A percentile compares a stretch with the other conserved stretches of the same genome.
Conservation (phyloP, 2,797 vertebrate species). For the Momotus momota region DNA sequence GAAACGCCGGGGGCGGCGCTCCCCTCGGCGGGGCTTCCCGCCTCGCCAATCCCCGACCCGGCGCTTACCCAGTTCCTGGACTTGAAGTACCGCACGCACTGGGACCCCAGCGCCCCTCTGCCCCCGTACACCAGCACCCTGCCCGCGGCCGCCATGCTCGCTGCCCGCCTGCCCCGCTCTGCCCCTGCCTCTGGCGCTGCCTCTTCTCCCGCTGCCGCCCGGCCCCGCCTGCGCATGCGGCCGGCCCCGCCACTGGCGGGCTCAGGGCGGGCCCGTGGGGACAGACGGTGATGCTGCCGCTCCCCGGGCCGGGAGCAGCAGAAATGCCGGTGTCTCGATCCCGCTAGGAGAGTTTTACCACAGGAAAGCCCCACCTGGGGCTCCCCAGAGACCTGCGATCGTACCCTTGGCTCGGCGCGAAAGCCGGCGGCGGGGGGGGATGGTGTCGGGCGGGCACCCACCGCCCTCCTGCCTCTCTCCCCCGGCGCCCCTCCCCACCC, state of each 20-base stretch:
- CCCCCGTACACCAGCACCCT: constrained; percentile 92
- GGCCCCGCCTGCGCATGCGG: background rate
- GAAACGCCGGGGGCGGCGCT: background rate
- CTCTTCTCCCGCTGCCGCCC: no score
- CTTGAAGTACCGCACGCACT: constrained; percentile 87
- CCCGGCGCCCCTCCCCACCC: no score
- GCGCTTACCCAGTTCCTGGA: constrained; percentile 88
- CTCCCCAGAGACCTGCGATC: no score
- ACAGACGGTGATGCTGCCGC: no score
- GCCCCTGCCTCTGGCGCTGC: rapidly evolving
- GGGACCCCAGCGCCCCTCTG: constrained; percentile 88
- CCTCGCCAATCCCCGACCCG: background rate
- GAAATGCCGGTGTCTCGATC: rapidly evolving
- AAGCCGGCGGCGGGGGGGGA: no score
- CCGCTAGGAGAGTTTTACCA: background rate
- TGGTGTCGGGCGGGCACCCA: no score
- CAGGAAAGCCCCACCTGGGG: rapidly evolving
- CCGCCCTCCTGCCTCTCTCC: background rate
- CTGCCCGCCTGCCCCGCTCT: rapidly evolving
- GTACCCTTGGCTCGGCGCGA: background rate
- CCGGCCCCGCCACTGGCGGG: no score
- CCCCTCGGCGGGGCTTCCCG: background rate
- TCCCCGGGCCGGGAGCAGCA: background rate
- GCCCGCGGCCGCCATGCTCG: constrained; percentile 49
- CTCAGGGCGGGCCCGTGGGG: no score